Evolutionary conservation across 2,888 invertebrate genomes (phyloP), one percentile per base, ranked within the genome.

Genomic region (Pyrgus malvae): DNA sequence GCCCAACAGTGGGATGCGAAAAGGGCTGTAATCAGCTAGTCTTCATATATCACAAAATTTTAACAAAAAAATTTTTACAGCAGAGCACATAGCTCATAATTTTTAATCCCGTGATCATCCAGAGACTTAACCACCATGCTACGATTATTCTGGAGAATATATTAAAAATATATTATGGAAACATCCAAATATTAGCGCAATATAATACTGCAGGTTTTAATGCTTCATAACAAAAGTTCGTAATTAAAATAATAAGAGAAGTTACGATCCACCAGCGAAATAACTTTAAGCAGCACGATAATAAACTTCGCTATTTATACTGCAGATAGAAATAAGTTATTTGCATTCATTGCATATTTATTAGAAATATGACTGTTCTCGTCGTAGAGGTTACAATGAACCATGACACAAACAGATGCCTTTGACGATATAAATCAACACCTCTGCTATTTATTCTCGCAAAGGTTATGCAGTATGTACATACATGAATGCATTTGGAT

Each of bases 351-450:
- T 31, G 31, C 9, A 41, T 31, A 49, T 49, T 33, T 31, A 41
- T 16, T 19, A 50, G 41, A 50, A 33, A 23, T 33, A 23, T 33
- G 41, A 33, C 4, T 41, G 40, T 49, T 49, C 31, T 33, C 33
- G 21, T 41, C 41, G 23, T 41, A 21, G 33, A 41, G 31, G 41
- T 25, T 42, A 50, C 41, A 50, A 41, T 41, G 41, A 50, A 41
- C 41, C 48, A 12, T 21, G 29, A 19, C 29, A 48, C 23, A 49
- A 33, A 49, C 49, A 35, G 41, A 50, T 50, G 33, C 31, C 50
- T 50, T 42, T 42, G 23, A 33, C 14, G 16, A 33, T 41, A 50
- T 50, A 50, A 50, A 50, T 50, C 50, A 50, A 45, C 50, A 50
- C 50, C 41, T 42, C 49, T 31, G 41, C 38, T 49, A 41, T 49